Conservation (phyloP, 2,113 vertebrate genomes). For the Syrrhaptes paradoxus region DNA sequence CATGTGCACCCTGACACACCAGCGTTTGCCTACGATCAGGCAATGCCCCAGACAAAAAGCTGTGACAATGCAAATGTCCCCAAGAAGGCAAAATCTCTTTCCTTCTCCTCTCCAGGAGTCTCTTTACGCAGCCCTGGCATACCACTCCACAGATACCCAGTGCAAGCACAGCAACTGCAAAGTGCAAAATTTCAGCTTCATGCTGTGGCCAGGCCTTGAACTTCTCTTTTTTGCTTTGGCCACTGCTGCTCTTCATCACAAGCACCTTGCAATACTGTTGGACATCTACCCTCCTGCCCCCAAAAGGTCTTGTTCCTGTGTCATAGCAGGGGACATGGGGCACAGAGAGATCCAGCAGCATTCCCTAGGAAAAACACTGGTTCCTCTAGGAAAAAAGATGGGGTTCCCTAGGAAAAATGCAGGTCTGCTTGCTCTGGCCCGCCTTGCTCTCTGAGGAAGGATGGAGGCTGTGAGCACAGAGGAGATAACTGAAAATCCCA, state of each 20-base stretch:
- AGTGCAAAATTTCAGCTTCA: neutral
- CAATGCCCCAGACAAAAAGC: neutral
- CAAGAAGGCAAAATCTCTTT: neutral
- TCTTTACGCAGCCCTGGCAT: neutral
- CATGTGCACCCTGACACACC: fast-evolving
- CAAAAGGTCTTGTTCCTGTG: neutral
- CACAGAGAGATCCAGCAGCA: neutral
- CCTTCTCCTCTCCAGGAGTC: neutral
- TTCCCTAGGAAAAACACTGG: neutral
- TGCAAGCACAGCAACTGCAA: neutral
- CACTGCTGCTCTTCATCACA: neutral
- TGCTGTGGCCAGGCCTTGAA: neutral
- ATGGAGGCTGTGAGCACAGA: neutral
- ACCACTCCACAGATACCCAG: neutral
- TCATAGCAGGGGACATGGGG: fast-evolving
- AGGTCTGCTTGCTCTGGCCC: neutral
- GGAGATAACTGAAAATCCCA: neutral
- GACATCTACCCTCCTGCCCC: fast-evolving
- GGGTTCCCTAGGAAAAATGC: neutral
- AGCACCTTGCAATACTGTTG: neutral
- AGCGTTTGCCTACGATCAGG: neutral
- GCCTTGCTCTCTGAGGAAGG: neutral
- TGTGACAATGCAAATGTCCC: neutral
- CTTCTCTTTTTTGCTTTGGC: neutral
- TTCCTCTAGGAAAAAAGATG: neutral